Percentiles rank a stretch among this genome's conserved stretches.
Conservation (phyloP, 1,140 invertebrate species). For the Leptinotarsa undecemlineata region DNA sequence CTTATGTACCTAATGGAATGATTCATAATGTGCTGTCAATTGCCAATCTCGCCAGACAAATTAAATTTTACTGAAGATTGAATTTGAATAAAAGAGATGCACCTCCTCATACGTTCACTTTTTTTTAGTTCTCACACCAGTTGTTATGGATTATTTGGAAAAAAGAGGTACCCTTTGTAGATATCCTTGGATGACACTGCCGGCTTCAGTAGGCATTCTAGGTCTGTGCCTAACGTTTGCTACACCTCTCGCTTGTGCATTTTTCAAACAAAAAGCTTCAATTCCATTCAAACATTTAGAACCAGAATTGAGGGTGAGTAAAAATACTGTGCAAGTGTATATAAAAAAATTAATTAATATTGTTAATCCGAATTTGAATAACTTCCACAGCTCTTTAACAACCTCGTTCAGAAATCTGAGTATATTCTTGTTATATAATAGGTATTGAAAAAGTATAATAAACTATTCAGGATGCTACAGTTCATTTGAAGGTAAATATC, state of each 20-base stretch:
- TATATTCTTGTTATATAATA: no score
- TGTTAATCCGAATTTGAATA: no score
- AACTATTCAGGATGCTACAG: no score
- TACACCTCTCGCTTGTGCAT: slow-evolving; percentile 81
- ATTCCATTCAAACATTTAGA: slow-evolving; percentile 65
- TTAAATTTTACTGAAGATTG: slow-evolving; percentile 39
- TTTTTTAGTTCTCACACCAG: slow-evolving; percentile 68
- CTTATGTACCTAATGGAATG: no score
- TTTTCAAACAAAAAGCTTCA: slow-evolving; percentile 75
- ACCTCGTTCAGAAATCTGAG: no score
- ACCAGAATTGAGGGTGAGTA: slow-evolving; percentile 58
- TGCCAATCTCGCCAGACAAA: no score
- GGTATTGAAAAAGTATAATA: no score
- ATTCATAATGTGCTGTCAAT: no score
- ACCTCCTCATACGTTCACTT: slow-evolving; percentile 44
- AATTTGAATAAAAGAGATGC: not conserved
- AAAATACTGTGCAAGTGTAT: no score
- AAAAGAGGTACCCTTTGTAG: slow-evolving; percentile 59
- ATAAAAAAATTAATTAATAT: no score
- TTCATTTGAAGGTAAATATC: no score
- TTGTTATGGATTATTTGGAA: slow-evolving; percentile 72
- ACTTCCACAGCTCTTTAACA: no score
- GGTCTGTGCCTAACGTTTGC: slow-evolving; percentile 79
- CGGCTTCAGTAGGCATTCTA: slow-evolving; percentile 69
- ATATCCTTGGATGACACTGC: slow-evolving; percentile 63